Base-by-base conservation (phyloP, 2,888 invertebrate genomes). In the Agrotis puta region DNA sequence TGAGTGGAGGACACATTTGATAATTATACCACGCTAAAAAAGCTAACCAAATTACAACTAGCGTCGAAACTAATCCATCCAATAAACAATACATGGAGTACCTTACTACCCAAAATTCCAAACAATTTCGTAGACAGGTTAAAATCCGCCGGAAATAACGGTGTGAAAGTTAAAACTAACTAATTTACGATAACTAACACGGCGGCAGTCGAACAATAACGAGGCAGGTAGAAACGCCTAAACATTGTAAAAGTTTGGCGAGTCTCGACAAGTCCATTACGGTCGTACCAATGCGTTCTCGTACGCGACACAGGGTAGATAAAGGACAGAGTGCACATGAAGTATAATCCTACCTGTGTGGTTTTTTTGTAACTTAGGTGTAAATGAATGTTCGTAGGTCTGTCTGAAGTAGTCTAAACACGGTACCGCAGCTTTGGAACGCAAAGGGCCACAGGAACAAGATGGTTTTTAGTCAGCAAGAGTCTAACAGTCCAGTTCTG, bases 261-360 rank as follows among this genome's bases (percentile, higher is more conserved):
- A 84, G 82, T 88, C 87, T 79, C 82, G 85, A 83, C 80, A 82
- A 86, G 84, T 88, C 90, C 89, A 92, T 93, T 92, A 93, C 85
- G 82, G 88, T 88, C 92, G 94, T 94, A 92, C 92, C 93, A 93
- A 87, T 87, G 85, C 89, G 94, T 93, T 88, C 94, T 91, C 79
- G 84, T 85, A 81, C 84, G 62, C 56, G 33, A 4, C 7, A 66
- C 43, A 86, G 85, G 82, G 76, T 64, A 80, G 45, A 33, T 33
- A 0, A n/a, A 0, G 24, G 2, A 69, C 59, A 84, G 86, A 81
- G 33, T 2, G 6, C n/a, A 11, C 13, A n/a, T 20, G 48, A 16
- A 24, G 4, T 14, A n/a, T 13, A 13, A 2, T 3, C 13, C 33
- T 20, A n/a, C 16, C 0, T 58, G 20, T 27, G 11, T 54, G 33